These are phyloP conservation scores for Cryptoblepharus egeriae DNA, from an alignment of 2,797 vertebrate genomes.

Conservation along the genomic window DNA sequence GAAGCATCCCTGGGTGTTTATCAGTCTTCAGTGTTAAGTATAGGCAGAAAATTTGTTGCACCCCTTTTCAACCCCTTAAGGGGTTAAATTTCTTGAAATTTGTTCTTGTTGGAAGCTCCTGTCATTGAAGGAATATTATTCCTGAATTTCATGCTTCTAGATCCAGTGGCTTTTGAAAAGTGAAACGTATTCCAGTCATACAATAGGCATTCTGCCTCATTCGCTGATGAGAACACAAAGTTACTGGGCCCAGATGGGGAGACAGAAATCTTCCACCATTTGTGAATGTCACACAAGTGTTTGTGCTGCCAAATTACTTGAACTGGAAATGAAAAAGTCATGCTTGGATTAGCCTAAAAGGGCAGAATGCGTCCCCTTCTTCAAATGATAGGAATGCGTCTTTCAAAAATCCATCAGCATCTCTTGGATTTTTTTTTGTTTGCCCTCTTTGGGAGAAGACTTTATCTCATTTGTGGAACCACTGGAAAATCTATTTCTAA, in stretches of 20 bases:
- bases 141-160: too few species aligned
- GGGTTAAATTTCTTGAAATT: too few species aligned
- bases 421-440: slow-evolving; percentile 53
- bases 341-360: background rate
- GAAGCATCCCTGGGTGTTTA: too few species aligned
- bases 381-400: background rate
- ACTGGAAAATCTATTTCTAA: slow-evolving; percentile 69
- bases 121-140: too few species aligned
- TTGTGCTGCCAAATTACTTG: background rate
- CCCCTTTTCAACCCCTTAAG: too few species aligned
- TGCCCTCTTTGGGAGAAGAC: slow-evolving; percentile 55
- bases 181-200: too few species aligned
- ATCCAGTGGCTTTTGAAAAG: too few species aligned
- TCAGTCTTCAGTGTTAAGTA: too few species aligned
- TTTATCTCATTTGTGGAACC: slow-evolving; percentile 65
- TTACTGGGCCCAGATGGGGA: background rate
- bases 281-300: background rate
- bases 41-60: too few species aligned
- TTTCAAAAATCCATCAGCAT: background rate
- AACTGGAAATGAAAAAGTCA: background rate
- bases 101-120: too few species aligned
- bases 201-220: too few species aligned
- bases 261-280: background rate
- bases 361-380: slow-evolving; percentile 15
- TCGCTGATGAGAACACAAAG: too few species aligned